Evolutionary conservation across 2,113 vertebrate genomes (phyloP).

Genomic region (Leucoraja erinaceus): DNA sequence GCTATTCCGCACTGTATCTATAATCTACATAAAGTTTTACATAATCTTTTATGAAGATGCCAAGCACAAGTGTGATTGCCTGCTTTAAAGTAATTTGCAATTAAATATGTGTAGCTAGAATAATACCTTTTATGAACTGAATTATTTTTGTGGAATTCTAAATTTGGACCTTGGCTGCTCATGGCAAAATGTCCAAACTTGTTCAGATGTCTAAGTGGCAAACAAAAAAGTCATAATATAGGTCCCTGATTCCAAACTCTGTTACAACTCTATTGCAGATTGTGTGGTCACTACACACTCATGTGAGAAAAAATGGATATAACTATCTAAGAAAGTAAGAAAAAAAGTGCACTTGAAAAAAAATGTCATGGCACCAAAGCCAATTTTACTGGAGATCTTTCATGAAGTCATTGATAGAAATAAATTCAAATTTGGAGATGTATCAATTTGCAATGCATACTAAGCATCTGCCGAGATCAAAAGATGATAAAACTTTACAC

Average conservation of each 20-base stretch:
- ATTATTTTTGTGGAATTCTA: neutral
- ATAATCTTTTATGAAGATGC: too few relatives aligned
- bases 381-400: neutral
- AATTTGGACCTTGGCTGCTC: neutral
- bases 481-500: neutral
- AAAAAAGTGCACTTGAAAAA: neutral
- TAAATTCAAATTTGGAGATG: neutral
- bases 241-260: neutral
- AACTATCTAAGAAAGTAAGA: neutral
- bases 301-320: neutral
- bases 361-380: neutral
- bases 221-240: neutral
- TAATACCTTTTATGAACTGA: too few relatives aligned
- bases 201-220: neutral
- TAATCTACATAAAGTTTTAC: too few relatives aligned
- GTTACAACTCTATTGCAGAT: neutral
- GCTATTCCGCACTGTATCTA: too few relatives aligned
- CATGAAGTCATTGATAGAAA: neutral
- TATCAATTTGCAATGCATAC: neutral
- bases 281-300: neutral
- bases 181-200: neutral
- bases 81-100: too few relatives aligned
- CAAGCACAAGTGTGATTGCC: too few relatives aligned
- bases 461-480: neutral
- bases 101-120: too few relatives aligned